phyloP scores from a whole-genome alignment of 2,888 invertebrate species.

The Pycnomerus fuliginosus region DNA sequence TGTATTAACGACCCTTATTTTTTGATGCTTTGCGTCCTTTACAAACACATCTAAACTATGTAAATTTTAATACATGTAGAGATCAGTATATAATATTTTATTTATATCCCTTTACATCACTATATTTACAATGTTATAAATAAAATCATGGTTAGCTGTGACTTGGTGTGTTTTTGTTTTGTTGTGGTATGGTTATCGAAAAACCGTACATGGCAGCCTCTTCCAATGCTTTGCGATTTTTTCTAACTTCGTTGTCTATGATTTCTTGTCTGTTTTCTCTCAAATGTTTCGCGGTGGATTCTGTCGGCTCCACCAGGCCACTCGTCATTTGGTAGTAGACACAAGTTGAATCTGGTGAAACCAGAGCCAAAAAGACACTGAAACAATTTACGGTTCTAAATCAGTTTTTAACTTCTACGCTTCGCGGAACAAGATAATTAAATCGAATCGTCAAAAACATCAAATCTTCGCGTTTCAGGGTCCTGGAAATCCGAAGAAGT shows the following conservation, averaged over 20 bases:
- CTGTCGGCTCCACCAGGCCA: conserved; percentile 40
- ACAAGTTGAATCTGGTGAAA: conserved; percentile 53
- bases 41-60: conserved; percentile 28
- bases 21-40: conserved; percentile 36
- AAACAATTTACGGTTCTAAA: too few species aligned
- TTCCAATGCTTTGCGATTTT: conserved; percentile 37
- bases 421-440: too few species aligned
- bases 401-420: too few species aligned
- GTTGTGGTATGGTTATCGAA: conserved; percentile 32
- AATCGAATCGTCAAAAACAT: too few species aligned
- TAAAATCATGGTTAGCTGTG: conserved; percentile 32
- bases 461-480: too few species aligned
- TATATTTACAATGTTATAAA: conserved; percentile 35
- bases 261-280: conserved; percentile 38
- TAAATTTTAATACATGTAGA: conserved; percentile 32
- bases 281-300: conserved; percentile 33
- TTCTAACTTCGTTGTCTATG: conserved; percentile 40
- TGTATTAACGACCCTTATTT: conserved; percentile 29
- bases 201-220: conserved; percentile 41
- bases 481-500: too few species aligned
- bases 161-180: conserved; percentile 3
- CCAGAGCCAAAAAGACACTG: conserved; percentile 49
- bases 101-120: conserved; percentile 39
- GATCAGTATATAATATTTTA: conserved; percentile 33
- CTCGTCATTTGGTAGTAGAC: conserved; percentile 53